Base-by-base conservation (phyloP, 2,888 invertebrate species). In the Lasioglossum pauxillum region DNA sequence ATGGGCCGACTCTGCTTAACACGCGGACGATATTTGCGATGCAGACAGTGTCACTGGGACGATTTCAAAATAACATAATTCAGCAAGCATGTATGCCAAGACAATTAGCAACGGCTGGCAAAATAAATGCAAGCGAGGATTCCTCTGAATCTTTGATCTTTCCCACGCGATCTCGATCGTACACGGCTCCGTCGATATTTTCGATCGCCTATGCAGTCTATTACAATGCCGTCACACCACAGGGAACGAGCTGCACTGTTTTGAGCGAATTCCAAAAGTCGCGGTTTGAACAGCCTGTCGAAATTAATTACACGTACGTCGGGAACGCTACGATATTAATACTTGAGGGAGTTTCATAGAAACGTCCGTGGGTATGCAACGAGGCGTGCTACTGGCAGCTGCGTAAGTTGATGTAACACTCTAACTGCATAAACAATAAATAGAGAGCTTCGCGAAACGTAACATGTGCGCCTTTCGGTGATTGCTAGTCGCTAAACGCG, bases 361-460 rank as follows among this genome's bases (percentile, higher is more conserved):
- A 72, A 75, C 35, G 38, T 16, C 19, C 53, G 16, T 10, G 64
- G 31, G 44, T 16, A 38, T 35, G 49, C 38, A 35, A 5, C 72
- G 60, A 38, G 49, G 49, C 64, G 64, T 53, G 49, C 23, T 23
- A 75, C 71, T 38, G 31, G 53, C 60, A 80, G 44, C 75, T 84
- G 72, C 81, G 81, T 84, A 76, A 85, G 79, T 60, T 75, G 49
- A 75, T 74, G 73, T 76, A 49, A 85, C 38, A 46, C 35, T 85
- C 38, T n/a, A 76, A 31, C 35, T 67, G 64, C 46, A 76, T 76
- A 80, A 73, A 78, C 76, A 76, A 76, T 85, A 85, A 80, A 76
- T 74, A 69, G 79, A 73, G 31, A 46, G 23, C 31, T 46, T 38
- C 19, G n/a, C 27, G 75, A 60, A 69, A 78, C 69, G 84, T 27